Conservation (phyloP, 2,888 invertebrate genomes). For the Heliconius cydno region DNA sequence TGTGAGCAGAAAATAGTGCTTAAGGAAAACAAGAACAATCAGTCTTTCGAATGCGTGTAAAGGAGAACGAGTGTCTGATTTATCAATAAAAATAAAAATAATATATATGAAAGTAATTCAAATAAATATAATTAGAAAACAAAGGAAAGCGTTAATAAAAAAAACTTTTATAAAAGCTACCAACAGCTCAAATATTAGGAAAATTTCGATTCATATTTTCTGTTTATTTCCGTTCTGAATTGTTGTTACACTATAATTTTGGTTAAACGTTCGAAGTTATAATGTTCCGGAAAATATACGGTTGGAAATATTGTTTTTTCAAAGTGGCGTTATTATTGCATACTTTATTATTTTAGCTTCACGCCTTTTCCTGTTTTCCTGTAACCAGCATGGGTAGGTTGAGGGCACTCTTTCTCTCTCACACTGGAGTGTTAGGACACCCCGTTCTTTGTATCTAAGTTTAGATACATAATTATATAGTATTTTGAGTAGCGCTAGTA, state of each 20-base stretch:
- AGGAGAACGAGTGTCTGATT: too few relatives aligned
- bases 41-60: too few relatives aligned
- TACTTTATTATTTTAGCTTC: background rate
- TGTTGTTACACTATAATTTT: constrained; percentile 21
- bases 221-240: constrained; percentile 29
- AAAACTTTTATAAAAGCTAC: constrained; percentile 20
- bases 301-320: constrained; percentile 3
- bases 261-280: constrained; percentile 12
- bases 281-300: constrained; percentile 3
- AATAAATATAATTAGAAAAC: too few relatives aligned
- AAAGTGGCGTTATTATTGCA: constrained; percentile 4
- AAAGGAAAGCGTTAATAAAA: background rate
- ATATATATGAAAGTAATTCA: too few relatives aligned
- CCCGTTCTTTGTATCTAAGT: too few relatives aligned
- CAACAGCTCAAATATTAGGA: constrained; percentile 13
- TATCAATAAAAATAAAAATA: too few relatives aligned
- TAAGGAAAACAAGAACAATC: too few relatives aligned
- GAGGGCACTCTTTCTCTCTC: too few relatives aligned
- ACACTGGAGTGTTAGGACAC: too few relatives aligned
- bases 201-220: constrained; percentile 28
- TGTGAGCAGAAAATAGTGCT: too few relatives aligned
- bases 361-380: background rate
- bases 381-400: background rate
- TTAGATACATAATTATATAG: too few relatives aligned
- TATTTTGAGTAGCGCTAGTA: too few relatives aligned